phyloP scores from a whole-genome alignment of 1,140 invertebrate species.

The Drosophila sproati region DNA sequence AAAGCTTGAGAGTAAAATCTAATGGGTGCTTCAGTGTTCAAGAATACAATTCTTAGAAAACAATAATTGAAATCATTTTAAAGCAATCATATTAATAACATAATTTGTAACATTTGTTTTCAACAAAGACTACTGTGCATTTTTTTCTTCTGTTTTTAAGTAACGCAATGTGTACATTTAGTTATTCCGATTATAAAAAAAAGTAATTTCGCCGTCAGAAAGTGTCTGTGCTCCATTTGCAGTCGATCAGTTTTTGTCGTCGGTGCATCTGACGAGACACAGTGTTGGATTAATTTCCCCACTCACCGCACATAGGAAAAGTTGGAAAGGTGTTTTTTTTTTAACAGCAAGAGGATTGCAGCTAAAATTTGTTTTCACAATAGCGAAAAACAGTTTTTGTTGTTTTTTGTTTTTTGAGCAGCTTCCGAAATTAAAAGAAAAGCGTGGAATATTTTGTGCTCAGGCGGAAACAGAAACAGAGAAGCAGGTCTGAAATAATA shows the following conservation, averaged over 20 bases:
- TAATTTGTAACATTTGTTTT: too few relatives aligned
- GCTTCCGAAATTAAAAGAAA: slow-evolving; percentile 2
- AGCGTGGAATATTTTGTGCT: background rate
- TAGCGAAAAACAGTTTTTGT: background rate
- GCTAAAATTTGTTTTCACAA: background rate
- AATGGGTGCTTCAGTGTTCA: background rate
- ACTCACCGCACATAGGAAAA: background rate
- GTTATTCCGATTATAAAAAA: background rate
- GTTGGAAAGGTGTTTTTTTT: background rate
- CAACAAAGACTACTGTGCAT: too few relatives aligned
- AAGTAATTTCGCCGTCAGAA: too few relatives aligned
- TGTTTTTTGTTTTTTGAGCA: background rate
- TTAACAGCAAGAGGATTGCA: background rate
- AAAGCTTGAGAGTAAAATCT: background rate
- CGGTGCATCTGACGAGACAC: background rate
- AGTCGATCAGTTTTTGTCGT: background rate
- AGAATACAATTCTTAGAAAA: background rate
- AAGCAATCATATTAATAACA: too few relatives aligned
- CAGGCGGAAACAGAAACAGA: background rate
- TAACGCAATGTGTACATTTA: too few relatives aligned
- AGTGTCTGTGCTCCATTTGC: background rate
- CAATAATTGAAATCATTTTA: background rate
- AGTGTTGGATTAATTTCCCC: background rate
- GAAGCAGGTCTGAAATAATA: background rate
- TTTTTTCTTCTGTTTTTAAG: too few relatives aligned